Evolutionary conservation across 2,797 vertebrate genomes (phyloP), one percentile per base, ranked within the genome.

Genomic region (Nasua narica): DNA sequence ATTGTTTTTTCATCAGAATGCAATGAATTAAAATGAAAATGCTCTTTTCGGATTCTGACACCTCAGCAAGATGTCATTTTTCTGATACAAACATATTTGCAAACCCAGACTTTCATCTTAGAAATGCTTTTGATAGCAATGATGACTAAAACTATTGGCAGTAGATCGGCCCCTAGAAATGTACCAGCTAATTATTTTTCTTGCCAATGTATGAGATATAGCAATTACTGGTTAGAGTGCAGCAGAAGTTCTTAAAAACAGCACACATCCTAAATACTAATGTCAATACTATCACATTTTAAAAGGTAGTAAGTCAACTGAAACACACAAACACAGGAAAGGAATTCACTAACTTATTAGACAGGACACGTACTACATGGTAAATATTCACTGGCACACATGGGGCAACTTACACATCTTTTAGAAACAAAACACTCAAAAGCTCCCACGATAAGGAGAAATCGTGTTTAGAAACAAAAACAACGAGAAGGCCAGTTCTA

Each of bases 391-490:
- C 62, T 96, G 90, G 90, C 67, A 98, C 88, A 96, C 65, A 27
- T 88, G 91, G 95, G 93, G 60, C 96, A 97, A 96, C 92, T 88
- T 93, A 94, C 91, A 97, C 46, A 85, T 90, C 58, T 93, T 86
- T 92, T 78, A 95, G 83, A 85, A 96, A 95, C 48, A 67, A 94
- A 78, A 97, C 87, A 67, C 50, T 81, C 65, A 96, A 89, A 77
- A 67, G 35, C 69, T 82, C 60, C 83, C 27, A 19, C 90, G 94
- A 96, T 85, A 95, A 97, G 85, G 50, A 29, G 82, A 97, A 94
- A 78, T 95, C 46, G 98, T 98, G 97, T 98, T 98, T 97, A 93
- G 97, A 93, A 94, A 98, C 27, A n/a, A 85, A 97, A 97, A 91
- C 40, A 72, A 98, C 87, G 81, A 89, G 81, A 97, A 98, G 85